These are phyloP conservation scores for Arizona elegans DNA, from an alignment of 2,113 vertebrate species.

Conservation along the genomic window DNA sequence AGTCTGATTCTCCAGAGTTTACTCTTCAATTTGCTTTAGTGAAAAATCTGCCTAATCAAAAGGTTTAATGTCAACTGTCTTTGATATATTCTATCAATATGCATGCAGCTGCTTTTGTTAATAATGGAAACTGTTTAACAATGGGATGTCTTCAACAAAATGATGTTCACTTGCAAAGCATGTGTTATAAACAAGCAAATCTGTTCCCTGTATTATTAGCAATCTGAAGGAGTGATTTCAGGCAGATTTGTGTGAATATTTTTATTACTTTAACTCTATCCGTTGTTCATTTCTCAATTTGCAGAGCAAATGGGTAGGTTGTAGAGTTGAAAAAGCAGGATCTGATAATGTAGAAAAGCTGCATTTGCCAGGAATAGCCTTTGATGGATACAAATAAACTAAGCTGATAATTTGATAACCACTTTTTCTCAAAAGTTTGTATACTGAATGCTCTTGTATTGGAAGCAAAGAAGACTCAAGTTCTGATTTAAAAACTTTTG, in stretches of 20 bases:
- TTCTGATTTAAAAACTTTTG: not conserved
- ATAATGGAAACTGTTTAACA: not conserved
- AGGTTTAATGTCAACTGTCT: not conserved
- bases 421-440: not conserved
- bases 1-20: not conserved
- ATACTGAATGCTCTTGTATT: not conserved
- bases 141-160: constrained; percentile 6
- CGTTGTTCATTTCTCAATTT: constrained; percentile 2
- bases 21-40: not conserved
- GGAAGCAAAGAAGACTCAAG: not conserved
- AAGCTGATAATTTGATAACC: not conserved
- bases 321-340: not conserved
- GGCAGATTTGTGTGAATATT: not conserved
- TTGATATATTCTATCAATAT: not conserved
- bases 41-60: not conserved
- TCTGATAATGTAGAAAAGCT: not conserved
- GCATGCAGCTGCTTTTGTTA: not conserved
- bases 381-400: not conserved
- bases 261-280: not conserved
- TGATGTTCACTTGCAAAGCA: not conserved
- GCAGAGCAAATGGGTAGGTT: not conserved
- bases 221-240: not conserved
- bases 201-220: not conserved
- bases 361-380: not conserved
- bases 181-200: not conserved